These are phyloP conservation scores for Pimpla rufipes DNA, from an alignment of 2,888 invertebrate species.

Conservation along the genomic window DNA sequence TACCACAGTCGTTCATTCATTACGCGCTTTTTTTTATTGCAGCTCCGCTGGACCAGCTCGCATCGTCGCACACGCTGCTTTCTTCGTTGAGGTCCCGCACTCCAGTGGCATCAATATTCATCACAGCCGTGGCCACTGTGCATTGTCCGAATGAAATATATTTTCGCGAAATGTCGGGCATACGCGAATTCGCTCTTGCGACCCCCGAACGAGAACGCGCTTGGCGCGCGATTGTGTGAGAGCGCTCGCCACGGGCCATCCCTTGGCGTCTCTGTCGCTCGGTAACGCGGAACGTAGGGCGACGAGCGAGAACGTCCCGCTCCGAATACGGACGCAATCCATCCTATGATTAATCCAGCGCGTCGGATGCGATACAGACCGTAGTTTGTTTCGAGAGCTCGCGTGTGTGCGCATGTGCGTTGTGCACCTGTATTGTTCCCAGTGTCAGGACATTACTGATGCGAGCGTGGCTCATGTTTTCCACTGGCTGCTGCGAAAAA, in stretches of 20 bases:
- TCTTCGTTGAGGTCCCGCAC: not conserved
- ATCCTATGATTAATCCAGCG: slow-evolving; percentile 52
- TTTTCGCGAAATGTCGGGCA: slow-evolving; percentile 30
- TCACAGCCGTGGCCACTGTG: not conserved
- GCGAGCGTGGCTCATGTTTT: slow-evolving; percentile 11
- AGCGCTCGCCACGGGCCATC: slow-evolving; percentile 10
- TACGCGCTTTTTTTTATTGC: not conserved
- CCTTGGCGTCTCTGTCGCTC: slow-evolving; percentile 18
- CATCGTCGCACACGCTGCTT: not conserved
- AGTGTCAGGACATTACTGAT: slow-evolving; percentile 31
- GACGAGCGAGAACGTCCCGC: slow-evolving; percentile 33
- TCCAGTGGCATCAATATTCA: slow-evolving; percentile 32
- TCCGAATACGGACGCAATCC: slow-evolving; percentile 47
- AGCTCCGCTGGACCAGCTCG: not conserved
- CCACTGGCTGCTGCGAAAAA: slow-evolving; percentile 18
- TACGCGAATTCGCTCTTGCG: slow-evolving; percentile 31
- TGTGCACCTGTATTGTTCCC: slow-evolving; percentile 18
- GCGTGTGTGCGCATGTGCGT: not conserved
- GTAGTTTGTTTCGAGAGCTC: slow-evolving; percentile 35
- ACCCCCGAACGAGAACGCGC: not conserved
- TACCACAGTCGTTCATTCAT: not conserved
- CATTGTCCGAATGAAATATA: slow-evolving; percentile 37
- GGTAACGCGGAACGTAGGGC: slow-evolving; percentile 33
- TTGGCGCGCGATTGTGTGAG: not conserved
- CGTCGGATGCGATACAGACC: slow-evolving; percentile 27